Base-by-base conservation (phyloP, 2,113 vertebrate species). In the Noturus placidus region DNA sequence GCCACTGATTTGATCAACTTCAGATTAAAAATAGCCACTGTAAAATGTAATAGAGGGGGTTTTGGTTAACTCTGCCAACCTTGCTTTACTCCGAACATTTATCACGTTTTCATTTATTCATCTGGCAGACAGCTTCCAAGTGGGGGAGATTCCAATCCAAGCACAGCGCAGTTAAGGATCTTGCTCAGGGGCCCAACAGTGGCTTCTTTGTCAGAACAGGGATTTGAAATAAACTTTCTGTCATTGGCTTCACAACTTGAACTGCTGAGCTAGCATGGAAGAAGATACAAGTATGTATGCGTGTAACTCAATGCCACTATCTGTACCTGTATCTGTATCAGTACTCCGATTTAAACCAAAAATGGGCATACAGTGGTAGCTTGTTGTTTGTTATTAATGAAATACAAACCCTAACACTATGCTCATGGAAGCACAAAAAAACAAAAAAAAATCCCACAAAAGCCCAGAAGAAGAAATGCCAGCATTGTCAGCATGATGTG, bases 21-120 rank as follows among this genome's bases (percentile, higher is more conserved):
- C n/a, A 35, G 65, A 56, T 84, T 84, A 33, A 84, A 69, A 61
- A 59, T 82, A 61, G 54, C 33, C 56, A 15, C 22, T 42, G 33
- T 33, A 56, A 19, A 70, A 27, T 50, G 38, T 30, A 67, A 69
- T 17, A 20, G 38, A 52, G 5, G 19, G 42, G 25, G 5, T 81
- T 57, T 56, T 79, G 77, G 50, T 56, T 54, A 79, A 79, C 50
- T 30, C 50, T 56, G 78, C 54, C 52, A 80, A 30, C 33, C 57
- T 57, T 33, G 17, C 78, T 56, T 80, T 42, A 61, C 42, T 61
- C 20, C 11, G 11, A 82, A 61, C 56, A 42, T 59, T 82, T 59
- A 61, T 82, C 79, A 82, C 33, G 14, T 81, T 59, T 79, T 79
- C 15, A 19, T 79, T 80, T 80, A 80, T 80, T 57, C 78, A 80